These are phyloP conservation scores for Lordiphosa mommai DNA, from an alignment of 1,140 invertebrate genomes.

Conservation along the genomic window DNA sequence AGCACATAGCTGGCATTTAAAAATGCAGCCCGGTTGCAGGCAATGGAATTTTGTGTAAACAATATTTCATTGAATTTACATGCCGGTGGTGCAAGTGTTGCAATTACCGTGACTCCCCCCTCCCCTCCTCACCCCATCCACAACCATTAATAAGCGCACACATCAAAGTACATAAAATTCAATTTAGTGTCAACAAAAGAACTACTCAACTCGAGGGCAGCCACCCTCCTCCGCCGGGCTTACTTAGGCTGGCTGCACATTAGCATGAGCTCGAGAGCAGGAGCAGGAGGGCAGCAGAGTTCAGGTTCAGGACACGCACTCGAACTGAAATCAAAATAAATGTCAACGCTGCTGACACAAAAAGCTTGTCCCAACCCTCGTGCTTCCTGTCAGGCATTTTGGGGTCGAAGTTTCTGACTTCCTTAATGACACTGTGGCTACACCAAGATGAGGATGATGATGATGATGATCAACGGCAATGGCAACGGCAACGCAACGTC, in stretches of 20 bases:
- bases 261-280: slow-evolving; percentile 45
- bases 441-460: slow-evolving; percentile 40
- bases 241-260: slow-evolving; percentile 56
- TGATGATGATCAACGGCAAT: slow-evolving; percentile 24
- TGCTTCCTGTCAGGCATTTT: slow-evolving; percentile 18
- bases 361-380: slow-evolving; percentile 31
- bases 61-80: slow-evolving; percentile 72
- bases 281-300: slow-evolving; percentile 20
- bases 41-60: slow-evolving; percentile 40
- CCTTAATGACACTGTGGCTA: slow-evolving; percentile 61
- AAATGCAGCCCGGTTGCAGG: slow-evolving; percentile 49
- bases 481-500: slow-evolving; percentile 8
- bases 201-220: slow-evolving; percentile 22
- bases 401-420: slow-evolving; percentile 74
- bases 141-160: slow-evolving; percentile 69
- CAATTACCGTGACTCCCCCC: slow-evolving; percentile 43
- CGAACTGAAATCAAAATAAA: slow-evolving; percentile 75
- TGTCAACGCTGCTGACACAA: slow-evolving; percentile 68
- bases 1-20: slow-evolving; percentile 57
- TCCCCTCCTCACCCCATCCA: not conserved
- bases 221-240: slow-evolving; percentile 43
- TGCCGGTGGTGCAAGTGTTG: slow-evolving; percentile 26
- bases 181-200: slow-evolving; percentile 54
- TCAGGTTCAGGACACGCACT: slow-evolving; percentile 39
- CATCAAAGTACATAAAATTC: slow-evolving; percentile 75